These are phyloP conservation scores for Myripristis jacobus DNA, from an alignment of 2,797 vertebrate genomes.

Conservation along the genomic window DNA sequence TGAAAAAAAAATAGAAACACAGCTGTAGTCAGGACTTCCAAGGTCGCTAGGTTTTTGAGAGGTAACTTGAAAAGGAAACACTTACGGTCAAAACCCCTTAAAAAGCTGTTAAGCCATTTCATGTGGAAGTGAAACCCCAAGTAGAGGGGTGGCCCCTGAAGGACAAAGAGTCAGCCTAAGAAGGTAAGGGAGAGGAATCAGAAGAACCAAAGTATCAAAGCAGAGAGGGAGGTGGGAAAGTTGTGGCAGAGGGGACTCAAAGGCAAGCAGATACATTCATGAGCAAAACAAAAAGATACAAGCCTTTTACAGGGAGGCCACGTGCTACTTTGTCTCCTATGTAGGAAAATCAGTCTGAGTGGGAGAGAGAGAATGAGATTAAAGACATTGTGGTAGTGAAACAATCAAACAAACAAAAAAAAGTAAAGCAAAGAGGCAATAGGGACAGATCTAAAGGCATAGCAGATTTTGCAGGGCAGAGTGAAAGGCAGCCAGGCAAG, in stretches of 20 bases:
- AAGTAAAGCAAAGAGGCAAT: conserved; percentile 22
- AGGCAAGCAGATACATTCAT: conserved; percentile 38
- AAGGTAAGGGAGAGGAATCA: background rate
- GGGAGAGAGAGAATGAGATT: conserved; percentile 24
- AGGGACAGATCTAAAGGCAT: conserved; percentile 52
- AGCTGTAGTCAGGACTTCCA: background rate
- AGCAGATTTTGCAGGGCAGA: conserved; percentile 35
- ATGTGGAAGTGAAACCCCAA: conserved; percentile 4
- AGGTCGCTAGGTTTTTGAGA: background rate
- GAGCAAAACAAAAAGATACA: conserved; percentile 46
- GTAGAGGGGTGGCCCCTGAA: background rate
- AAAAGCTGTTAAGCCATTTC: background rate
- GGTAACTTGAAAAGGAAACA: background rate
- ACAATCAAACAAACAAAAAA: too few relatives aligned
- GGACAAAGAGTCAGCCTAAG: background rate
- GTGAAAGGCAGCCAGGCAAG: conserved; percentile 11
- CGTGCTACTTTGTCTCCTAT: conserved; percentile 52
- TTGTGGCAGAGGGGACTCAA: conserved; percentile 25
- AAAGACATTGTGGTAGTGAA: conserved; percentile 35
- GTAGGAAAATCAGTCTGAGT: conserved; percentile 39
- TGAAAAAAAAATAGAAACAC: background rate
- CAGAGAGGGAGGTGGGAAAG: conserved; percentile 12
- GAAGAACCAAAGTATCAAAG: conserved; percentile 31
- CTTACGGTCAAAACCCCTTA: background rate
- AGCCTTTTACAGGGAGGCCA: conserved; percentile 41